phyloP scores from a whole-genome alignment of 2,113 vertebrate species.

The Gambusia affinis region DNA sequence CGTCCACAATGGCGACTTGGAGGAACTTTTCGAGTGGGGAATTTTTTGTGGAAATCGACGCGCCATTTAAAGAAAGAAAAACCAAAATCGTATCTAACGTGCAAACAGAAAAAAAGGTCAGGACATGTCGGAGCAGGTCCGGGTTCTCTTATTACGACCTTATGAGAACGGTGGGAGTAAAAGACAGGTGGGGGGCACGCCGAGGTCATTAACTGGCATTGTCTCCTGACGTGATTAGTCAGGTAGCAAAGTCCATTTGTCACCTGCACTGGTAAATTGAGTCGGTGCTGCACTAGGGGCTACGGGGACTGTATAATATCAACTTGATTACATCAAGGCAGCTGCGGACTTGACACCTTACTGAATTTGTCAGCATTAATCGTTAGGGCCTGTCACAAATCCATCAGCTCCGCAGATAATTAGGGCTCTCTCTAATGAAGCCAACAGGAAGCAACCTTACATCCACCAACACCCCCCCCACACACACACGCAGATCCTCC shows the following conservation, averaged over 20 bases:
- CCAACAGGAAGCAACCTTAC: conserved; percentile 88
- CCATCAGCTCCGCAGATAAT: conserved; percentile 99
- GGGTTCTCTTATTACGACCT: conserved; percentile 82
- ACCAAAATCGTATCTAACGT: conserved; percentile 4
- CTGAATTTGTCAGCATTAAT: conserved; percentile 99
- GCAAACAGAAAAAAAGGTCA: conserved; percentile 17
- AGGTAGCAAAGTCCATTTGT: conserved; percentile 99
- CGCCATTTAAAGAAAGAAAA: not conserved
- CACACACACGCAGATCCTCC: too few species aligned
- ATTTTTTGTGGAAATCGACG: not conserved
- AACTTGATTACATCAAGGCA: conserved; percentile 99
- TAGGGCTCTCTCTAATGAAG: conserved; percentile 99
- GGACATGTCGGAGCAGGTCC: conserved; percentile 38
- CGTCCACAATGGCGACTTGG: conserved; percentile 22
- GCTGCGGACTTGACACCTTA: conserved; percentile 99
- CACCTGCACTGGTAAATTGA: conserved; percentile 89
- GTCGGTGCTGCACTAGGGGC: conserved; percentile 76
- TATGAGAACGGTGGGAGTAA: conserved; percentile 78
- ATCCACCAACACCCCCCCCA: conserved; percentile 25
- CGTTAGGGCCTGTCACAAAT: conserved; percentile 99
- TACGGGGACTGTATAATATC: conserved; percentile 99
- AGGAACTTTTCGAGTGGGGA: conserved; percentile 24
- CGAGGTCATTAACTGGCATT: conserved; percentile 96
- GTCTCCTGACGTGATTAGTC: conserved; percentile 99
- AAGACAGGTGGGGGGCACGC: conserved; percentile 80